A percentile compares a stretch with the other conserved stretches of the same genome.
Conservation (phyloP, 2,797 vertebrate genomes). For the Sphenopsis melanotis region DNA sequence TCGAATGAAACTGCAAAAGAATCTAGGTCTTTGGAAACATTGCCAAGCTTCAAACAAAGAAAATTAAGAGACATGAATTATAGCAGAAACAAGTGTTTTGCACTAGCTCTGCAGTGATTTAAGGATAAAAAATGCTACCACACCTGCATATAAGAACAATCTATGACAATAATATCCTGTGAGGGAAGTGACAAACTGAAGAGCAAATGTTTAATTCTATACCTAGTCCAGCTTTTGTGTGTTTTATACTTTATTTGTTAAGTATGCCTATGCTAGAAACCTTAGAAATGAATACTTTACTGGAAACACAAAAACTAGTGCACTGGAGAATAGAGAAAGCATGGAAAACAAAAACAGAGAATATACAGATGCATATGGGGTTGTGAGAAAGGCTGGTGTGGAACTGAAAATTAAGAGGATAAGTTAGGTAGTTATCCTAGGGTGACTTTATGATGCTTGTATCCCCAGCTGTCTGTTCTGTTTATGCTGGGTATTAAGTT, state of each 20-base stretch:
- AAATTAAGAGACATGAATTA: neutral
- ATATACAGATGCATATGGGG: rapidly evolving
- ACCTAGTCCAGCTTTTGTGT: neutral
- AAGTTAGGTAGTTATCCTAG: neutral
- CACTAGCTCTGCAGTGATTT: neutral
- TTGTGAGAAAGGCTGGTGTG: neutral
- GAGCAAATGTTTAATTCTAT: neutral
- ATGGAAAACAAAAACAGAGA: neutral
- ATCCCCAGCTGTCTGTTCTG: neutral
- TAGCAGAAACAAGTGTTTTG: neutral
- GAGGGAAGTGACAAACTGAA: neutral
- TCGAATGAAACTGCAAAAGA: neutral
- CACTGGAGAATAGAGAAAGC: neutral
- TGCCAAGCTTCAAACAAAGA: neutral
- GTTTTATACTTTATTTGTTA: neutral
- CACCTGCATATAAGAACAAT: neutral
- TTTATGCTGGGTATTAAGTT: neutral
- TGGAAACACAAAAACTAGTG: neutral
- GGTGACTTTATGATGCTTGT: neutral
- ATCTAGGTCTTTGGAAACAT: neutral
- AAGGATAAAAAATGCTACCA: neutral
- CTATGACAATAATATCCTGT: neutral
- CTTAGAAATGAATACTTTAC: neutral
- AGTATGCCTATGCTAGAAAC: neutral
- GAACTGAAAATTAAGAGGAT: neutral